A percentile compares a stretch with the other conserved stretches of the same genome.
Conservation (phyloP, 37 sponge, comb jelly and placozoan species). For the Bolinopsis microptera region DNA sequence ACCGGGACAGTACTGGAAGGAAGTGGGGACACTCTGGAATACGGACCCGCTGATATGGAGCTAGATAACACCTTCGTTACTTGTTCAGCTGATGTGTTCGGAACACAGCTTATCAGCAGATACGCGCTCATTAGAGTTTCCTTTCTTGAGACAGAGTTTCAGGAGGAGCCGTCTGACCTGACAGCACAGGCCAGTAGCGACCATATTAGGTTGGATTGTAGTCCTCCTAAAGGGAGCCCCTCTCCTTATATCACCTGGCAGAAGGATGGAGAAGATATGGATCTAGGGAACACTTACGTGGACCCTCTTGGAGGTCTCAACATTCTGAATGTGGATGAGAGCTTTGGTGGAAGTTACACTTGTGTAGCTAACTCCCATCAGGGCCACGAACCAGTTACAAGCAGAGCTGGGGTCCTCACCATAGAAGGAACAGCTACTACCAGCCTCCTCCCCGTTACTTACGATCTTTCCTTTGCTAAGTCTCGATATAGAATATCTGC, state of each 20-base stretch:
- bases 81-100: conserved; percentile 42
- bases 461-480: conserved; percentile 35
- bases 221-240: background rate
- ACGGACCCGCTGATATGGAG: background rate
- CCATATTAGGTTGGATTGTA: conserved; percentile 41
- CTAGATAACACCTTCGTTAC: conserved; percentile 7
- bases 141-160: conserved; percentile 1
- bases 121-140: conserved; percentile 19
- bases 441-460: background rate
- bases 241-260: conserved; percentile 22
- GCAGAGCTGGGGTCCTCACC: background rate
- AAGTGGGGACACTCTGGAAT: background rate
- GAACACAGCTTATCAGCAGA: conserved; percentile 21
- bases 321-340: conserved; percentile 32
- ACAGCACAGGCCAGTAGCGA: background rate
- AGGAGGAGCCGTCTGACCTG: conserved; percentile 18
- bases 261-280: conserved; percentile 1
- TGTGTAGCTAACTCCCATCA: conserved; percentile 33
- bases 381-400: background rate
- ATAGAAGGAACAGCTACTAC: background rate
- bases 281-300: conserved; percentile 11
- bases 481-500: conserved; percentile 29
- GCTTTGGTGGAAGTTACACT: background rate
- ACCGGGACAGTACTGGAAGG: background rate
- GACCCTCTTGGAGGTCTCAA: conserved; percentile 57